Percentiles rank a stretch among this genome's conserved stretches.
phyloP scores from a whole-genome alignment of 1,140 invertebrate species.

The Ceratoteleas bidentatus region DNA sequence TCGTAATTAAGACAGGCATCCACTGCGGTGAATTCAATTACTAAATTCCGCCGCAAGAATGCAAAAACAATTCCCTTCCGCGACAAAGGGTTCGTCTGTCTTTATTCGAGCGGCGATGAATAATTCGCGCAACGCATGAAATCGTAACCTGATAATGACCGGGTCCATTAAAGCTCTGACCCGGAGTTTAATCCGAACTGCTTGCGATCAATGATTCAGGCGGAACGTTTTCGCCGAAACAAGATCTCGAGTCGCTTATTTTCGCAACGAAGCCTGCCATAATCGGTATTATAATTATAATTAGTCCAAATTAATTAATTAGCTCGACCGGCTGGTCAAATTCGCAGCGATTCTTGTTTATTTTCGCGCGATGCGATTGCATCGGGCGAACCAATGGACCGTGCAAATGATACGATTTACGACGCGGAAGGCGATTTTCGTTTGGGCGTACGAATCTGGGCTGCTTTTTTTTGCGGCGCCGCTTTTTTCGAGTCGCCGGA shows the following conservation, averaged over 20 bases:
- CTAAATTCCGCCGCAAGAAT: slow-evolving; percentile 1
- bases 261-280: slow-evolving; percentile 6
- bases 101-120: slow-evolving; percentile 34
- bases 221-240: slow-evolving; percentile 15
- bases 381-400: slow-evolving; percentile 7
- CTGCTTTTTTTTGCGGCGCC: no score
- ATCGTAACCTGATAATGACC: slow-evolving; percentile 53
- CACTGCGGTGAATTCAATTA: slow-evolving; percentile 3
- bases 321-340: not conserved
- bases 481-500: no score
- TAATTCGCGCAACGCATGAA: slow-evolving; percentile 28
- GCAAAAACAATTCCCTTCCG: slow-evolving; percentile 14
- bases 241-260: slow-evolving; percentile 24
- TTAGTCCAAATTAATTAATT: no score
- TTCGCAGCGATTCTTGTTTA: no score
- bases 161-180: slow-evolving; percentile 43
- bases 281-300: slow-evolving; percentile 17
- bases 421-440: slow-evolving; percentile 5
- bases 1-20: no score
- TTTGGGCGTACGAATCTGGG: slow-evolving; percentile 16
- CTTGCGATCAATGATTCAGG: slow-evolving; percentile 36
- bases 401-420: slow-evolving; percentile 17
- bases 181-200: slow-evolving; percentile 33
- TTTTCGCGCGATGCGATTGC: not conserved
- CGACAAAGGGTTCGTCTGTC: slow-evolving; percentile 8